Base-by-base conservation (phyloP, 2,113 vertebrate species). In the Megatriorchis doriae region DNA sequence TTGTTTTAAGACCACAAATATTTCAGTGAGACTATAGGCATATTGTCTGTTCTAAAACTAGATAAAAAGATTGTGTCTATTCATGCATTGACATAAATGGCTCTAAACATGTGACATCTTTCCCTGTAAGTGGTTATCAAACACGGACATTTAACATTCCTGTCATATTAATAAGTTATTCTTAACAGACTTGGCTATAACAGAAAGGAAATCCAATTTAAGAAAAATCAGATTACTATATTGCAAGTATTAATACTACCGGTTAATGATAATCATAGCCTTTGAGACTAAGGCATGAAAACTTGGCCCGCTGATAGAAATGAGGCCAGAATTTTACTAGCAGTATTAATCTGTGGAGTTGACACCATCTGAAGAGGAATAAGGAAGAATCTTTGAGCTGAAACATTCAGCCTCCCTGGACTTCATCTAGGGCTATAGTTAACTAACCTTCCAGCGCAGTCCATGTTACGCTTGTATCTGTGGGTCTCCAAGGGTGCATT, bases 401-500 rank as follows among this genome's bases (percentile, higher is more conserved):
- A 58, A 62, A 56, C 2, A 5, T 56, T 81, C 48, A 53, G 18
- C 32, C 45, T 61, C 29, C 72, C 86, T 26, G 71, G 70, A n/a
- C 56, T 74, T 62, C 47, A 45, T 29, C 22, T 42, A 14, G 47
- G 65, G 29, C 66, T 78, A 3, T 7, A 45, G 74, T 25, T 74
- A 61, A 65, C 58, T 18, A 17, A 3, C 10, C 20, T 31, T 12
- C 65, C n/a, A 55, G n/a, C 2, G 0, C 48, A 21, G 59, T 4
- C n/a, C 10, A 1, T 5, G 13, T 27, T 55, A 9, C 0, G 6
- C 78, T 31, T 7, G 8, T 32, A 14, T 38, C 48, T 31, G 34
- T 2, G 6, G 32, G n/a, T 52, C 42, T 45, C 42, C 36, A 27
- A 34, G 45, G 40, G 10, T 34, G 59, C 10, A 8, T 65, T 91